Evolutionary conservation across 2,113 vertebrate genomes (phyloP).

Genomic region (Sakesphorus luctuosus): DNA sequence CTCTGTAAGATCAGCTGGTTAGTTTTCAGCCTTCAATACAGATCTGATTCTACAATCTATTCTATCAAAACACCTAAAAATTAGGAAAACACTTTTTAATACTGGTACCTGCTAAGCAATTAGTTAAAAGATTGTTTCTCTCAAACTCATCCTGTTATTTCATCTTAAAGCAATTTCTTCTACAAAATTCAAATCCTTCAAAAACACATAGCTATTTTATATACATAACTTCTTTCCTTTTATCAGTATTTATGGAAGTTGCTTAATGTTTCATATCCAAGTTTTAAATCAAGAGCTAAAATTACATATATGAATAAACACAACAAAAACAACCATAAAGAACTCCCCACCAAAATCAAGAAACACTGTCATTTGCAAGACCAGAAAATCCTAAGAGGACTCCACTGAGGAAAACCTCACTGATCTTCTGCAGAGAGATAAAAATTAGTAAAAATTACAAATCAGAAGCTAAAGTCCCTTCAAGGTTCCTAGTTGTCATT

Average conservation of each 20-base stretch:
- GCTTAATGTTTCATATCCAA: neutral
- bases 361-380: neutral
- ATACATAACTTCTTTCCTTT: neutral
- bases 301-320: neutral
- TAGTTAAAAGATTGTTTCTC: neutral
- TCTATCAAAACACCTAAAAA: neutral
- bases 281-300: constrained; percentile 10
- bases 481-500: neutral
- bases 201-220: neutral
- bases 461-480: neutral
- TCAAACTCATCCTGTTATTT: neutral
- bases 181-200: neutral
- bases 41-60: neutral
- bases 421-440: neutral
- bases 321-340: neutral
- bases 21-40: neutral
- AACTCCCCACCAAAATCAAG: neutral
- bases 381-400: neutral
- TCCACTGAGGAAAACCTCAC: neutral
- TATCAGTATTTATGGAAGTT: neutral
- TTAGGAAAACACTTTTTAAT: neutral
- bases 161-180: neutral
- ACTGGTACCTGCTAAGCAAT: neutral
- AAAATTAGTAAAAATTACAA: neutral
- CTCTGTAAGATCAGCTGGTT: neutral